phyloP scores from a whole-genome alignment of 2,888 invertebrate species.

The Aplocera efformata region DNA sequence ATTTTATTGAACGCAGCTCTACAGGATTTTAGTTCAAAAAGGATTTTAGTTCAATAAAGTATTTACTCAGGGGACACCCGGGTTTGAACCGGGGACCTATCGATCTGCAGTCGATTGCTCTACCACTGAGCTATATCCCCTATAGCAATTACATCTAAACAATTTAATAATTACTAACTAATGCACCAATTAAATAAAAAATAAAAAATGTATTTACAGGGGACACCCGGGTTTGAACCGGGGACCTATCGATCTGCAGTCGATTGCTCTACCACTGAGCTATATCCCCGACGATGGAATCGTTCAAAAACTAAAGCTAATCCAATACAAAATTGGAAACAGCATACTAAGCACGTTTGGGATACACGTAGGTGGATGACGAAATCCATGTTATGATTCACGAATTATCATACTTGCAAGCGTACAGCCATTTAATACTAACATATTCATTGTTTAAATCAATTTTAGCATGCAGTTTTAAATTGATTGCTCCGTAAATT shows the following conservation, averaged over 20 bases:
- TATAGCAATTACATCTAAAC: slow-evolving; percentile 1
- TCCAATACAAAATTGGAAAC: no score
- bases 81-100: slow-evolving; percentile 16
- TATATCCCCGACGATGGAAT: slow-evolving; percentile 13
- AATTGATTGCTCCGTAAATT: no score
- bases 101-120: slow-evolving; percentile 13
- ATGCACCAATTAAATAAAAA: neutral
- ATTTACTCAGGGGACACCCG: slow-evolving; percentile 9
- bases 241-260: slow-evolving; percentile 20
- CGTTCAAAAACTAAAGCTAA: neutral
- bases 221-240: slow-evolving; percentile 21
- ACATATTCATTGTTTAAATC: no score
- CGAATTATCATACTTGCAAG: no score
- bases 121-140: slow-evolving; percentile 21
- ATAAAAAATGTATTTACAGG: slow-evolving; percentile 1
- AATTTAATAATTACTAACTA: neutral
- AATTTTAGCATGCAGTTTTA: no score
- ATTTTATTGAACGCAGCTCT: no score
- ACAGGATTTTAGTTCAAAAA: no score
- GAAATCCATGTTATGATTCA: neutral
- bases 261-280: slow-evolving; percentile 21
- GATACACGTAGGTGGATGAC: slow-evolving; percentile 11
- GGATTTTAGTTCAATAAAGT: no score
- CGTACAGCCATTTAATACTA: no score
- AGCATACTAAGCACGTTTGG: neutral